Base-by-base conservation (phyloP, 2,113 vertebrate genomes). In the Protomyctophum bolini region DNA sequence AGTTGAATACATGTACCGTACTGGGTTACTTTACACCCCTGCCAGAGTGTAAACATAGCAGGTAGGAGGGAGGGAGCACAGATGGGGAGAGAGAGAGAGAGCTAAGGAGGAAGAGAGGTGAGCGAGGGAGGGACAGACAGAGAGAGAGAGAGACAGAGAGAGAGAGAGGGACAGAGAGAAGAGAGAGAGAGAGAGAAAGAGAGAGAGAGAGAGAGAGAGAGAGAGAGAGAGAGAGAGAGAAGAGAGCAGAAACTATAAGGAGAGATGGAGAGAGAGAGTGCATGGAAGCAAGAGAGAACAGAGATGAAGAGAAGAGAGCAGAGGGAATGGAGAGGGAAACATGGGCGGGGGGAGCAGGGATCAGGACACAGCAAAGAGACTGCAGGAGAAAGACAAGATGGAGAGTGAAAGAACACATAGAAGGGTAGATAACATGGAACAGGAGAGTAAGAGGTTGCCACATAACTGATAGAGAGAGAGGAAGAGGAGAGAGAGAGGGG, bases 341-440 rank as follows among this genome's bases (percentile, higher is more conserved):
- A 41, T 41, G 47, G 45, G 54, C 70, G 73, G 73, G 77, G 68
- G 67, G 78, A 54, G 64, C 76, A 82, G 61, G 63, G 74, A 86
- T 83, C 67, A 77, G 71, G 66, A 81, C 77, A 75, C 57, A 75
- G 72, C 50, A 60, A 21, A 56, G 59, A 51, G 21, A 21, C 21
- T 21, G 21, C 21, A 21, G 21, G 21, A 21, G 21, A 21, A 21
- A 21, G 21, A 21, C 21, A 21, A 21, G 21, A 21, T 21, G 21
- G 21, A 21, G 21, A 21, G 21, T 21, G 21, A 21, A 21, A 21
- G 21, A 21, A 21, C 21, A 21, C 21, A 21, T 1, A 21, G 21
- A 21, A 21, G 21, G 21, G 21, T 21, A 21, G 21, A 21, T 21
- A 21, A 21, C 21, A 21, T 21, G 21, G 21, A 21, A 21, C 21